Evolutionary conservation across 2,797 vertebrate genomes (phyloP).

Genomic region (Diplodus puntazzo): DNA sequence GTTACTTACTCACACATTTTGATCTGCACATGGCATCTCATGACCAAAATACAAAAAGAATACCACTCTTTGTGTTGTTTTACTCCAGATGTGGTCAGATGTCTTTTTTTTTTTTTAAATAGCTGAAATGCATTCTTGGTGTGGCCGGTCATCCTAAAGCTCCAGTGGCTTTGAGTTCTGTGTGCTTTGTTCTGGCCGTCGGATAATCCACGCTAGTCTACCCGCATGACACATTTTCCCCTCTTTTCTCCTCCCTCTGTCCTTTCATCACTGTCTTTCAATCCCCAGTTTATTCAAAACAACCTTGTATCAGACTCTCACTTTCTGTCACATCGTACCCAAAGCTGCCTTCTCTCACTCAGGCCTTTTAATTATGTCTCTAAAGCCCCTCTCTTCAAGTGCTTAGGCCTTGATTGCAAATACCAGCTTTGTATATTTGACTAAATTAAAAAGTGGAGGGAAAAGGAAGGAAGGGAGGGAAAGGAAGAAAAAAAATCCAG

Average conservation of each 20-base stretch:
- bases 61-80: neutral
- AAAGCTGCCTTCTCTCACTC: slow-evolving; percentile 65
- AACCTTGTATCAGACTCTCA: slow-evolving; percentile 50
- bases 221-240: slow-evolving; percentile 35
- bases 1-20: neutral
- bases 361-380: slow-evolving; percentile 76
- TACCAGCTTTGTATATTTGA: slow-evolving; percentile 80
- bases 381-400: slow-evolving; percentile 70
- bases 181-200: neutral
- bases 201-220: slow-evolving; percentile 49
- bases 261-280: slow-evolving; percentile 47
- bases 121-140: neutral
- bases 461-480: neutral
- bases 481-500: slow-evolving; percentile 27
- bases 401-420: slow-evolving; percentile 82
- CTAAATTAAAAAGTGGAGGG: slow-evolving; percentile 77
- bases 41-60: neutral
- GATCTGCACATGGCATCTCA: neutral
- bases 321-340: slow-evolving; percentile 66
- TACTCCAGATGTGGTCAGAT: neutral
- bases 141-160: neutral
- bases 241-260: slow-evolving; percentile 19
- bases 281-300: slow-evolving; percentile 38
- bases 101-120: neutral
- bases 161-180: neutral